Evolutionary conservation across 2,113 vertebrate species (phyloP), one percentile per base, ranked within the genome.

Genomic region (Opisthocomus hoazin): DNA sequence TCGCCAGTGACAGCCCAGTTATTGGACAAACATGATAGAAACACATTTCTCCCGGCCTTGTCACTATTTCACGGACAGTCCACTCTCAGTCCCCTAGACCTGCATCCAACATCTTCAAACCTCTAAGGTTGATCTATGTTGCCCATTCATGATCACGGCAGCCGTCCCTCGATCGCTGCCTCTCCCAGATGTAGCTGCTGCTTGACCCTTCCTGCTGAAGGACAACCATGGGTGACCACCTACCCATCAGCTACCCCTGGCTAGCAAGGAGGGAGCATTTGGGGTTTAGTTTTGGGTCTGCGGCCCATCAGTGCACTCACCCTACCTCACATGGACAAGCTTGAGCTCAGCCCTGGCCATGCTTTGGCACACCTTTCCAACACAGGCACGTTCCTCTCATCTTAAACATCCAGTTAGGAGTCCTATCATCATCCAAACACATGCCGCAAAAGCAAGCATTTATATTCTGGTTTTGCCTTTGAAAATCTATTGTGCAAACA

Each of bases 111-210:
- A 27, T 14, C 24, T n/a, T 79, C 41, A 45, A 4, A 45, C 29
- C 19, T 78, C 12, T 58, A 48, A 23, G n/a, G 14, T 2, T 65
- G 57, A 46, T 36, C 22, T 0, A 1, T 14, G 27, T 58, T 5
- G 1, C 2, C 29, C 39, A 12, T 30, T 50, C 53, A 39, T 1
- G 2, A n/a, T 11, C 15, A 9, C 1, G 0, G 24, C 24, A 50
- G 53, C 30, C 34, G 61, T 15, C 9, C 9, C 23, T 50, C 36
- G 21, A 16, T 29, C 23, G 8, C 20, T n/a, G 9, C 34, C 43
- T 48, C 48, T 80, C 51, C 30, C 39, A 74, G 48, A 36, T 11
- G 19, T 6, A 46, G 24, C 34, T 7, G 2, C 43, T 46, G 9
- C 3, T 29, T 45, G 23, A 39, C 15, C 9, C 11, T 68, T 32